Evolutionary conservation across 1,140 invertebrate genomes (phyloP), one percentile per base, ranked within the genome.

Genomic region (Mycetomoellerius zeteki): DNA sequence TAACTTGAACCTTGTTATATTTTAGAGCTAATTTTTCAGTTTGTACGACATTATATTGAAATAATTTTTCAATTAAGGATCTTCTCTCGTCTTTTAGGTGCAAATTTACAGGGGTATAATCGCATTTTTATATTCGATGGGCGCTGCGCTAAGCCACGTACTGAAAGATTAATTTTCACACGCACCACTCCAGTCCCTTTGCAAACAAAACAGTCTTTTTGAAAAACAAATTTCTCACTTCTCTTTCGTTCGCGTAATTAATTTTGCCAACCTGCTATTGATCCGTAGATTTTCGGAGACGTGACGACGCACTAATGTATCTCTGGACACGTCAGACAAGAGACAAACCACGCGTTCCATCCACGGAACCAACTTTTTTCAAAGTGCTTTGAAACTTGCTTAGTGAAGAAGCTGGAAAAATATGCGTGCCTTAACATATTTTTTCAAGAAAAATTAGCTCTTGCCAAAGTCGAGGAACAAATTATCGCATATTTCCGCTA

Each of bases 231-330:
- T 50, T 84, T 60, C 27, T 58, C 19, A 19, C n/a, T 14, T 8
- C n/a, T 24, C 16, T 67, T 30, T n/a, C 33, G 3, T 37, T 43
- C n/a, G 14, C 4, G n/a, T 84, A 73, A 84, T 84, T 84, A 84
- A 84, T 62, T 84, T 73, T 24, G 3, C 24, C 24, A 10, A 47
- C 65, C 52, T 71, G n/a, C 12, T 82, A 84, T 84, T 33, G 56
- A 75, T 84, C 54, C 27, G 24, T 73, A 60, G 19, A 73, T 84
- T 84, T 84, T 84, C 80, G 37, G 6, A 72, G 21, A 50, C 69
- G 80, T 84, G 80, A 75, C 54, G 24, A 62, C 37, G 69, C 80
- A 73, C 24, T 75, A 27, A 84, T 75, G 12, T 43, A 37, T 62
- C 24, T 27, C 37, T 21, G 54, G 24, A 73, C 69, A 24, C 14